phyloP scores from a whole-genome alignment of 2,888 invertebrate species.

The Deilephila elpenor region DNA sequence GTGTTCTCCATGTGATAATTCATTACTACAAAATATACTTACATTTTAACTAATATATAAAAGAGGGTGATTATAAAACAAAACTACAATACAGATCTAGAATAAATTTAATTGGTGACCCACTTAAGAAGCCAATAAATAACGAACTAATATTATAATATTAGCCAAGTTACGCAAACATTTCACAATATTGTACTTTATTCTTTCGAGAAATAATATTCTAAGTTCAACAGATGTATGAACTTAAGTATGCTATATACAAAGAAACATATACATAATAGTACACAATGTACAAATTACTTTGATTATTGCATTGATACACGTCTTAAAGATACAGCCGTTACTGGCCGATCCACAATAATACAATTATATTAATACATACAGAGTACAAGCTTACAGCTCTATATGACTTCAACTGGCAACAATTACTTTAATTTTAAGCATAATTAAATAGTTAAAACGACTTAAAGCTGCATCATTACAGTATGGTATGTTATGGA shows the following conservation, averaged over 20 bases:
- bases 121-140: constrained; percentile 63
- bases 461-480: constrained; percentile 27
- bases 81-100: constrained; percentile 74
- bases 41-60: background rate
- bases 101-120: constrained; percentile 66
- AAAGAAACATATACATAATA: constrained; percentile 59
- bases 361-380: constrained; percentile 41
- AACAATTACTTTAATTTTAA: constrained; percentile 29
- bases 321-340: constrained; percentile 44
- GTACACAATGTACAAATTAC: constrained; percentile 61
- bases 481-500: constrained; percentile 27
- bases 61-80: constrained; percentile 32
- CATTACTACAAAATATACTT: background rate
- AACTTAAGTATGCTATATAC: constrained; percentile 65
- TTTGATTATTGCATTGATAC: constrained; percentile 35
- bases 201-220: constrained; percentile 38
- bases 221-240: constrained; percentile 43
- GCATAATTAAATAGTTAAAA: constrained; percentile 30
- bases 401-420: constrained; percentile 31
- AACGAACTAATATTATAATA: constrained; percentile 43
- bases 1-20: background rate
- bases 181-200: constrained; percentile 59
- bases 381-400: constrained; percentile 20
- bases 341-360: constrained; percentile 42
- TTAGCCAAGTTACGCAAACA: constrained; percentile 30